Conservation (phyloP, 2,113 vertebrate genomes). For the Rhipidura dahli region DNA sequence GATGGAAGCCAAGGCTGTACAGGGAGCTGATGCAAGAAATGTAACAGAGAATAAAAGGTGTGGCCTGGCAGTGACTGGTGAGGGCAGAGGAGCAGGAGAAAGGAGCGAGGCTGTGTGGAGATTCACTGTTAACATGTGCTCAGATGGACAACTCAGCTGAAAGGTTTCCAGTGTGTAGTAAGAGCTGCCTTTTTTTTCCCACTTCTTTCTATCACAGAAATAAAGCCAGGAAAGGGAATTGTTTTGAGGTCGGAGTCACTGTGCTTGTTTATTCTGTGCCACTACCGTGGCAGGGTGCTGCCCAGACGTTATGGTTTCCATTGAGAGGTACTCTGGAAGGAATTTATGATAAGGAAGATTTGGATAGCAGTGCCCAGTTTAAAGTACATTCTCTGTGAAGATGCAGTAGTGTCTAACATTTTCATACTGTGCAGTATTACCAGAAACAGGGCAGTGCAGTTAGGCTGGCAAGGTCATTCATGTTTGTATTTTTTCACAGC, state of each 20-base stretch:
- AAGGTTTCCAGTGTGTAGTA: neutral
- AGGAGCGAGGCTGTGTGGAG: neutral
- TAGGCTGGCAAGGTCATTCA: neutral
- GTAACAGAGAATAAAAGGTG: neutral
- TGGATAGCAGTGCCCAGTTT: neutral
- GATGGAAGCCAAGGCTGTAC: neutral
- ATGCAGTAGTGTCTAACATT: neutral
- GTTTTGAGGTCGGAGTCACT: neutral
- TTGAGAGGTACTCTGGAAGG: neutral
- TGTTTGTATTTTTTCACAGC: neutral
- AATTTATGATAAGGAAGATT: neutral
- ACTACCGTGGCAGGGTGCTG: neutral
- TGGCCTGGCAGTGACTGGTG: neutral
- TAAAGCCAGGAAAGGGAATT: neutral
- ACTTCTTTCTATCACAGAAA: neutral
- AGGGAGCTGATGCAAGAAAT: neutral
- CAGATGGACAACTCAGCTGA: neutral
- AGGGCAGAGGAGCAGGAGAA: neutral
- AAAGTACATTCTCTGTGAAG: neutral
- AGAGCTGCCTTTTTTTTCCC: neutral
- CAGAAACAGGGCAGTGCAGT: neutral
- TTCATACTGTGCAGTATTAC: neutral
- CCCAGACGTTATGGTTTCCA: neutral
- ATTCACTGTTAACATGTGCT: neutral
- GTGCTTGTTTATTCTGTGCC: neutral